phyloP scores from a whole-genome alignment of 2,888 invertebrate species.

The Lottia gigantea region DNA sequence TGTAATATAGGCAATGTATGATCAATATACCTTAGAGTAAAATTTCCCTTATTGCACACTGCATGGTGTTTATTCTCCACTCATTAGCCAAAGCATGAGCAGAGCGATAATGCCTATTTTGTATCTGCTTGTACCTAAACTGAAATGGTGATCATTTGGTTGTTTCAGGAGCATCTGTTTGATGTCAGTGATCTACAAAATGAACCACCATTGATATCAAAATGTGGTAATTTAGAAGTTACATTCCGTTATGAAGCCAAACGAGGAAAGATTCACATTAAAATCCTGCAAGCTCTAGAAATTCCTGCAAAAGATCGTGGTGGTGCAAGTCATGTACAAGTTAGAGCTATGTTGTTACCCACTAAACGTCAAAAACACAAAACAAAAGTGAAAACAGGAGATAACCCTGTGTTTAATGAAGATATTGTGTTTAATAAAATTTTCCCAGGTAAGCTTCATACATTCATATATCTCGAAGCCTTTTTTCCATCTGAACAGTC shows the following conservation, averaged over 20 bases:
- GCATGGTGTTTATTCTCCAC: too few species aligned
- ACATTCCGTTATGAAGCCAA: constrained; percentile 90
- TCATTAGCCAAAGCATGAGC: too few species aligned
- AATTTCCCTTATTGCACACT: too few species aligned
- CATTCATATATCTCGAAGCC: too few species aligned
- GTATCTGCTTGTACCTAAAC: too few species aligned
- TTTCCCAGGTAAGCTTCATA: constrained; percentile 43
- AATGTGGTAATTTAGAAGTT: constrained; percentile 84
- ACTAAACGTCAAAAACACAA: constrained; percentile 94
- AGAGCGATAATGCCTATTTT: too few species aligned
- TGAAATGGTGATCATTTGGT: background rate
- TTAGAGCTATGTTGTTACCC: constrained; percentile 87
- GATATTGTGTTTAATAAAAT: constrained; percentile 90
- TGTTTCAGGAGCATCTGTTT: constrained; percentile 67
- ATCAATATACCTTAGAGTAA: too few species aligned
- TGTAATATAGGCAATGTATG: too few species aligned
- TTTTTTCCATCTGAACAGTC: too few species aligned
- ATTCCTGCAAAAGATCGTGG: constrained; percentile 74
- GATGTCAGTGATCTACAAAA: constrained; percentile 69
- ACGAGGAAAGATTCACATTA: constrained; percentile 91
- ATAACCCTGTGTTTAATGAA: constrained; percentile 93
- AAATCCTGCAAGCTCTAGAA: constrained; percentile 87
- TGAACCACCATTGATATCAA: constrained; percentile 61
- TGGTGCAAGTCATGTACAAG: constrained; percentile 68
- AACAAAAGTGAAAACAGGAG: constrained; percentile 90